Evolutionary conservation across 2,888 invertebrate species (phyloP).

Genomic region (Urechis unicinctus): DNA sequence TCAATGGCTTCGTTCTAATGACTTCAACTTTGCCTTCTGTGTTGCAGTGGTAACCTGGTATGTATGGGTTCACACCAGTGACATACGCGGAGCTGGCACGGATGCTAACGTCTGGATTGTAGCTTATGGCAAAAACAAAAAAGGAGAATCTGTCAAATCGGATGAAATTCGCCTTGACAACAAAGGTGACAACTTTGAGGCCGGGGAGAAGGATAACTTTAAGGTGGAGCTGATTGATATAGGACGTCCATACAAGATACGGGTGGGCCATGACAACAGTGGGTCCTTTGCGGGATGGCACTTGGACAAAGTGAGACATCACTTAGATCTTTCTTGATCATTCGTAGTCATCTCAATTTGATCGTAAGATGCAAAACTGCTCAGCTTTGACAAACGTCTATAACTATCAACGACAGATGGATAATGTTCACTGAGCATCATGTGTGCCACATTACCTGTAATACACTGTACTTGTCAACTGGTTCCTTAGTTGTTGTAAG

Average conservation of each 20-base stretch:
- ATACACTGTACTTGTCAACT: too few relatives aligned
- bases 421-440: too few relatives aligned
- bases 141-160: conserved; percentile 40
- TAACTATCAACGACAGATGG: too few relatives aligned
- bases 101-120: conserved; percentile 46
- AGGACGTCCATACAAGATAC: conserved; percentile 46
- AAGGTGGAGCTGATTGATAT: conserved; percentile 40
- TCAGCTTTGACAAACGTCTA: too few relatives aligned
- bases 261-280: conserved; percentile 48
- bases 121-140: conserved; percentile 38
- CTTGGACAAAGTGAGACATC: conserved; percentile 38
- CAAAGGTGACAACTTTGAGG: conserved; percentile 47
- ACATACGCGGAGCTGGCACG: conserved; percentile 44
- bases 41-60: conserved; percentile 43
- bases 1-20: background rate
- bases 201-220: conserved; percentile 44
- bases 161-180: conserved; percentile 43
- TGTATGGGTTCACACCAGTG: conserved; percentile 42
- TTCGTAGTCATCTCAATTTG: too few relatives aligned
- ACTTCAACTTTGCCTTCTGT: background rate
- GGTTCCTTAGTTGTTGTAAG: too few relatives aligned
- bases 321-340: too few relatives aligned
- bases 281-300: conserved; percentile 49
- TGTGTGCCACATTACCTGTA: too few relatives aligned
- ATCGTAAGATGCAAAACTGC: too few relatives aligned